Base-by-base conservation (phyloP, 2,888 invertebrate species). In the Bruchidius siliquastri region DNA sequence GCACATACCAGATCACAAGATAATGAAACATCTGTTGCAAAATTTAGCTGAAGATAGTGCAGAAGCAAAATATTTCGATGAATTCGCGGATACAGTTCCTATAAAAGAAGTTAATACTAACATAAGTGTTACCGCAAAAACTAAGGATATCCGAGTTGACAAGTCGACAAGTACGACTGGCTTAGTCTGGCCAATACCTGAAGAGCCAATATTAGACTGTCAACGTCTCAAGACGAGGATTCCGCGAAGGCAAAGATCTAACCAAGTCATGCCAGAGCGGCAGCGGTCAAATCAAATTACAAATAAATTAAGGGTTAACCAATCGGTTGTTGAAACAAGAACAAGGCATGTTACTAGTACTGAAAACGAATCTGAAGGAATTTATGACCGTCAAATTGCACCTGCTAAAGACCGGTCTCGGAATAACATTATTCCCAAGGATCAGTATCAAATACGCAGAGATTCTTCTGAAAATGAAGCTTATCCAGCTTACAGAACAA, bases 11-110 rank as follows among this genome's bases (percentile, higher is more conserved):
- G 78, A 79, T 32, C 82, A 82, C 69, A 77, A 77, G 66, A 70
- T 82, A 13, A 82, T 82, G 82, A 78, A 78, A 67, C 78, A 77
- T 72, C 74, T 82, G 22, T 73, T 81, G 67, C 70, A 78, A 71
- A 75, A 78, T 71, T 49, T 49, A 18, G 49, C 49, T 1, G 74
- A 77, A 20, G 78, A 79, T 67, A 73, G 69, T 13, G 49, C 49
- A 13, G 49, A 49, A 49, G 49, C 49, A 18, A 49, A 49, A 49
- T 49, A 49, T 49, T 49, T 49, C 18, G 49, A 71, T 68, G 66
- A 72, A 21, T 67, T 69, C 18, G 67, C 71, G 18, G 76, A 76
- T 74, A 71, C 68, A 69, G 71, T 76, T 69, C 76, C 76, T 18
- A 76, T 72, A 68, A 74, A 68, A 72, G 76, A 76, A 21, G 70